Evolutionary conservation across 2,888 invertebrate species (phyloP), one percentile per base, ranked within the genome.

Genomic region (Lasioglossum calceatum): DNA sequence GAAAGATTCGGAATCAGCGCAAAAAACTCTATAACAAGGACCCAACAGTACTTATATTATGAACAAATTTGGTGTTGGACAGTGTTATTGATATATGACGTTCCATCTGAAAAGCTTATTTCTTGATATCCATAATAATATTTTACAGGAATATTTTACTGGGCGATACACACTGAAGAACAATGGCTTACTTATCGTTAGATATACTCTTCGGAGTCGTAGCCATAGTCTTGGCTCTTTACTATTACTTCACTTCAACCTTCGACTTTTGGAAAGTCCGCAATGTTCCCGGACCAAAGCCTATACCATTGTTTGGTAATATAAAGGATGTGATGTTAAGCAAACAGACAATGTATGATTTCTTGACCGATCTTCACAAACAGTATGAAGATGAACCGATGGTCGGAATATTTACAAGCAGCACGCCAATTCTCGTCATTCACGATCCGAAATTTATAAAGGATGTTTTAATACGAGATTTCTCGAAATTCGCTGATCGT

Each of bases 131-230:
- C 8, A 36, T 67, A 67, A 39, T 67, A 67, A 67, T 67, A 70
- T 39, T 36, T 70, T 70, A 39, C 67, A 70, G 67, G 19, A 23
- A 39, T 1, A 19, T 39, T 19, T 16, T 67, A 67, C 19, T 67
- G 36, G 77, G 39, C n/a, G 19, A 70, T 70, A n/a, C 27, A 14
- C 27, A 39, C 2, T 27, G 39, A 36, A 23, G 5, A 44, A 50
- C 0, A 42, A 85, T 79, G 76, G 7, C n/a, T 4, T 73, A 50
- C 10, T 19, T 58, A 58, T 58, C n/a, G 58, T 58, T 85, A 36
- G 92, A 92, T 76, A 76, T 91, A 7, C n/a, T 91, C 0, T 95
- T 95, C 94, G 96, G 96, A 95, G 95, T 96, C 95, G 95, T 72
- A 32, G 81, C 47, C n/a, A 5, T 89, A 39, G 27, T 89, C 42